Conservation (phyloP, 2,797 vertebrate genomes). For the Emys orbicularis region DNA sequence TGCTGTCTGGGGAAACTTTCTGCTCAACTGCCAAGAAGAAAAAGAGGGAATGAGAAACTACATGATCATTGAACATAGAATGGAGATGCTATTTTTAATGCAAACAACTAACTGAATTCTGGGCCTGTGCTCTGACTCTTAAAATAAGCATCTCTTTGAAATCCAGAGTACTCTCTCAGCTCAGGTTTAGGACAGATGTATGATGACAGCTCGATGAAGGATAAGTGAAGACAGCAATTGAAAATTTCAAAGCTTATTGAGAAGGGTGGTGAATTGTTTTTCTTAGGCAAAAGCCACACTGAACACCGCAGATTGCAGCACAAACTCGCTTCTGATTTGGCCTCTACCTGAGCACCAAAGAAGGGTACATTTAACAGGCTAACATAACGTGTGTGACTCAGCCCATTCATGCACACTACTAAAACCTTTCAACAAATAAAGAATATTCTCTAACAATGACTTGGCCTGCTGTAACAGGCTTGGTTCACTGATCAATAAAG, state of each 20-base stretch:
- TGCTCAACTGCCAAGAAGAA: background rate
- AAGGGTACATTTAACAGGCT: slow-evolving; percentile 27
- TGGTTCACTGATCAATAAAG: slow-evolving; percentile 3
- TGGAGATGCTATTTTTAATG: background rate
- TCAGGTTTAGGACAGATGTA: slow-evolving; percentile 32
- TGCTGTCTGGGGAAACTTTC: background rate
- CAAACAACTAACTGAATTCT: background rate
- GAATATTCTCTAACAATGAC: slow-evolving; percentile 64
- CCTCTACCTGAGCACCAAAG: slow-evolving; percentile 52
- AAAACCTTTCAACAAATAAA: slow-evolving; percentile 72
- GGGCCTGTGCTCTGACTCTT: background rate
- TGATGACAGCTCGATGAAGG: slow-evolving; percentile 63
- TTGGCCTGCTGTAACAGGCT: slow-evolving; percentile 77
- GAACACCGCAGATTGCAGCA: background rate
- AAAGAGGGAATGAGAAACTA: background rate
- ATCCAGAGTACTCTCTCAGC: slow-evolving; percentile 32
- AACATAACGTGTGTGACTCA: slow-evolving; percentile 46
- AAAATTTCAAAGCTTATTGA: slow-evolving; percentile 46
- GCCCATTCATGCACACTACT: background rate
- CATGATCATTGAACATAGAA: background rate
- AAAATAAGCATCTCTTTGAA: slow-evolving; percentile 47
- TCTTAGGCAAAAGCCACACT: slow-evolving; percentile 65
- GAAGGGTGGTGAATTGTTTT: slow-evolving; percentile 73
- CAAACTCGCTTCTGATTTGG: slow-evolving; percentile 11
- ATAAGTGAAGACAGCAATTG: slow-evolving; percentile 57